These are phyloP conservation scores for Mylabris sibirica DNA, from an alignment of 2,888 invertebrate species.

Conservation along the genomic window DNA sequence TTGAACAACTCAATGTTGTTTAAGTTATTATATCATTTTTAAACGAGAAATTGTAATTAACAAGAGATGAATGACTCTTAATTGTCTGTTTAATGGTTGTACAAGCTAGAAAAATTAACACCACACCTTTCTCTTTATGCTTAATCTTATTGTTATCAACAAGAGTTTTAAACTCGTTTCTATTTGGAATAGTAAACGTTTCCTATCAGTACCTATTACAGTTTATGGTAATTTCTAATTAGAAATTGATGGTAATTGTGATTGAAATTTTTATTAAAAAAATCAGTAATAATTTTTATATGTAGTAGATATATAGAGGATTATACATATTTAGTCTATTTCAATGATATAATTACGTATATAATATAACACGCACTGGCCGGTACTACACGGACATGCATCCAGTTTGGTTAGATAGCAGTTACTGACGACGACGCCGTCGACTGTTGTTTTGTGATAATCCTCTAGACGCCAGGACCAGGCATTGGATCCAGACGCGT, in stretches of 20 bases:
- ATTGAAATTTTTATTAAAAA: no score
- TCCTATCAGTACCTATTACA: no score
- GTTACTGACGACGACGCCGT: conserved; percentile 51
- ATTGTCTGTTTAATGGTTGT: background rate
- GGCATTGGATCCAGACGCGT: conserved; percentile 38
- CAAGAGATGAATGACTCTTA: background rate
- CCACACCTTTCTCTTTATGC: background rate
- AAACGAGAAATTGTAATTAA: no score
- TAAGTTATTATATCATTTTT: no score
- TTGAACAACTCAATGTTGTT: no score
- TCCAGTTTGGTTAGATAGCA: conserved; percentile 48
- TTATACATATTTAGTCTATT: background rate
- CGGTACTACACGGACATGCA: conserved; percentile 35
- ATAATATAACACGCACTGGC: background rate
- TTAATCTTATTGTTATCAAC: background rate
- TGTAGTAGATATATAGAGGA: no score
- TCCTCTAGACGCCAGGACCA: conserved; percentile 43
- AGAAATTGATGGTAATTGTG: no score
- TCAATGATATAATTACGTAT: background rate
- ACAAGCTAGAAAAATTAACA: background rate
- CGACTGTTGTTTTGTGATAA: conserved; percentile 48
- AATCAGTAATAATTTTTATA: no score
- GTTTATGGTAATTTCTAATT: no score
- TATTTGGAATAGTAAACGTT: no score
- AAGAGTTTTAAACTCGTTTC: background rate